A percentile compares a stretch with the other conserved stretches of the same genome.
Evolutionary conservation across 2,888 invertebrate genomes (phyloP).

Genomic region (Trachelus stipa): DNA sequence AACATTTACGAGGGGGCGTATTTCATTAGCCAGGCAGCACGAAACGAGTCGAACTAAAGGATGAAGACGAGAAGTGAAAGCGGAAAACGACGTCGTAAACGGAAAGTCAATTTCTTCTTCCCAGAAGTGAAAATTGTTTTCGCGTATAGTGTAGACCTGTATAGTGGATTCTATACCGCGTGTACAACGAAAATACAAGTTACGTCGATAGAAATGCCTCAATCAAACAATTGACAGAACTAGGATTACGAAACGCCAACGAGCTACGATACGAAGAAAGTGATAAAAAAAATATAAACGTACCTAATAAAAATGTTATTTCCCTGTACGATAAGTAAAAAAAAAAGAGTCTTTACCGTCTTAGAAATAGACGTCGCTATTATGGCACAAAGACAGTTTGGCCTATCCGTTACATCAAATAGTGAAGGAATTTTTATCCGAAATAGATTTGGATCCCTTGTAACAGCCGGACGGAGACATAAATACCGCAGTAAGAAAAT

Average conservation of each 20-base stretch:
- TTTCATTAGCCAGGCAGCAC: slow-evolving; percentile 4
- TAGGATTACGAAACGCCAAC: background rate
- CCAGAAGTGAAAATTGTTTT: slow-evolving; percentile 6
- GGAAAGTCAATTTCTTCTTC: slow-evolving; percentile 25
- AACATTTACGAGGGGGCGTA: background rate
- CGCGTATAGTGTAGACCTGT: background rate
- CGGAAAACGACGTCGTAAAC: slow-evolving; percentile 15
- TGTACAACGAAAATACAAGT: background rate
- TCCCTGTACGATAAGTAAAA: no score
- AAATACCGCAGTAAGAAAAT: background rate
- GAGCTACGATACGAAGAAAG: background rate
- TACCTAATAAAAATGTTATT: background rate
- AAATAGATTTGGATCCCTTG: background rate
- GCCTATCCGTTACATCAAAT: background rate
- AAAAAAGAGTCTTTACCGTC: background rate
- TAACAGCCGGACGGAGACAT: background rate
- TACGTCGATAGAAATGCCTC: background rate
- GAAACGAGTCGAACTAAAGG: background rate
- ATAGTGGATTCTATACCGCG: background rate
- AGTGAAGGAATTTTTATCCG: background rate
- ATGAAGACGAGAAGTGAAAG: background rate
- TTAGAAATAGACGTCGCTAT: background rate
- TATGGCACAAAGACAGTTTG: background rate
- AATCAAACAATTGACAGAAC: background rate
- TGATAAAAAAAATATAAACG: background rate